Percentiles rank a stretch among this genome's conserved stretches.
Conservation (phyloP, 2,797 vertebrate genomes). For the Dallia pectoralis region DNA sequence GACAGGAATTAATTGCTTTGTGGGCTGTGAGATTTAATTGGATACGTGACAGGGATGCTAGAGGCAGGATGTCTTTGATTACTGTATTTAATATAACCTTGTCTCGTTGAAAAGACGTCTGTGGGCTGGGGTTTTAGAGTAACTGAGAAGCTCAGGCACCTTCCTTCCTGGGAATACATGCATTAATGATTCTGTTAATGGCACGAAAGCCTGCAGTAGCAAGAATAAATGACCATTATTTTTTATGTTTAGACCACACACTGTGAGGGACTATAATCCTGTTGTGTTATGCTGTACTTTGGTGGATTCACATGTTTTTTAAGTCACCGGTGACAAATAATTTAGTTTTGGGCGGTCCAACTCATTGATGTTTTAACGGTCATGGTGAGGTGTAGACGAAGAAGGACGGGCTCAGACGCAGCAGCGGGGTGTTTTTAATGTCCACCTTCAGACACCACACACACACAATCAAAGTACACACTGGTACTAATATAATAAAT, state of each 20-base stretch:
- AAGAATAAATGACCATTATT: constrained; percentile 29
- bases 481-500: too few relatives aligned
- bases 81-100: constrained; percentile 52
- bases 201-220: constrained; percentile 19
- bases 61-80: constrained; percentile 60
- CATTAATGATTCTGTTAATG: constrained; percentile 58
- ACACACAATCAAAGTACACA: too few relatives aligned
- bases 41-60: constrained; percentile 67
- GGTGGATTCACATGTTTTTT: constrained; percentile 8
- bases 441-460: too few relatives aligned
- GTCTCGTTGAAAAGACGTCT: constrained; percentile 57
- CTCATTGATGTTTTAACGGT: too few relatives aligned
- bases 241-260: constrained; percentile 18
- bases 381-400: too few relatives aligned
- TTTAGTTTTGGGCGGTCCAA: too few relatives aligned
- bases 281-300: background rate
- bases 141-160: constrained; percentile 42
- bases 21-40: constrained; percentile 72
- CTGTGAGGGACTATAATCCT: background rate
- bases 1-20: constrained; percentile 75
- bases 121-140: constrained; percentile 40
- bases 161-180: constrained; percentile 35
- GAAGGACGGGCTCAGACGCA: too few relatives aligned
- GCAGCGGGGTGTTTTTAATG: too few relatives aligned
- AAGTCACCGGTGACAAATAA: constrained; percentile 2